phyloP scores from a whole-genome alignment of 1,140 invertebrate species.

The Calephelis virginiensis region DNA sequence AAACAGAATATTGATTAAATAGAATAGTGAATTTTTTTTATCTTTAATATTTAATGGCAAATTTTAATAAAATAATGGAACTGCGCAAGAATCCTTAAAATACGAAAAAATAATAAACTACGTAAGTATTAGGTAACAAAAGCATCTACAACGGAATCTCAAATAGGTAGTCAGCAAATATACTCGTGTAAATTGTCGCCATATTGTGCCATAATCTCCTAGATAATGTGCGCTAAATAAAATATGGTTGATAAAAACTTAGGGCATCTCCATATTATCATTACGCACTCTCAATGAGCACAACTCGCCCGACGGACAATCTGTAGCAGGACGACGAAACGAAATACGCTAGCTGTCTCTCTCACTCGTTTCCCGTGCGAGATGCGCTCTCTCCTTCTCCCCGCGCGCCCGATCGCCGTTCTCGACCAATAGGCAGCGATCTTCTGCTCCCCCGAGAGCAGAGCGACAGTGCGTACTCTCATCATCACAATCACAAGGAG shows the following conservation, averaged over 20 bases:
- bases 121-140: too few species aligned
- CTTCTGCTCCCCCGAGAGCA: constrained; percentile 76
- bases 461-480: constrained; percentile 77
- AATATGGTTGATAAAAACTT: constrained; percentile 44
- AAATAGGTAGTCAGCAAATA: too few species aligned
- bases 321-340: constrained; percentile 66
- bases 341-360: constrained; percentile 55
- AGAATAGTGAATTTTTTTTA: too few species aligned
- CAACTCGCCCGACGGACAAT: constrained; percentile 60
- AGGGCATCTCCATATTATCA: constrained; percentile 70
- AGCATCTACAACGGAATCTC: too few species aligned
- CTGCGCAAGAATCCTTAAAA: too few species aligned
- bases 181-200: constrained; percentile 17
- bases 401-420: constrained; percentile 57
- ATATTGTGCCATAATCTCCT: constrained; percentile 35
- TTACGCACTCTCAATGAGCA: constrained; percentile 67
- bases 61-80: too few species aligned
- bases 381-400: constrained; percentile 69
- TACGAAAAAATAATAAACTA: too few species aligned
- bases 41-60: too few species aligned
- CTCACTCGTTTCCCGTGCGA: constrained; percentile 51
- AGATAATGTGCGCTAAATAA: constrained; percentile 38
- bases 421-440: constrained; percentile 74
- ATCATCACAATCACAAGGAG: constrained; percentile 69
- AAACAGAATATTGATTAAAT: too few species aligned